phyloP scores from a whole-genome alignment of 2,113 vertebrate species.

The Taxidea taxus region DNA sequence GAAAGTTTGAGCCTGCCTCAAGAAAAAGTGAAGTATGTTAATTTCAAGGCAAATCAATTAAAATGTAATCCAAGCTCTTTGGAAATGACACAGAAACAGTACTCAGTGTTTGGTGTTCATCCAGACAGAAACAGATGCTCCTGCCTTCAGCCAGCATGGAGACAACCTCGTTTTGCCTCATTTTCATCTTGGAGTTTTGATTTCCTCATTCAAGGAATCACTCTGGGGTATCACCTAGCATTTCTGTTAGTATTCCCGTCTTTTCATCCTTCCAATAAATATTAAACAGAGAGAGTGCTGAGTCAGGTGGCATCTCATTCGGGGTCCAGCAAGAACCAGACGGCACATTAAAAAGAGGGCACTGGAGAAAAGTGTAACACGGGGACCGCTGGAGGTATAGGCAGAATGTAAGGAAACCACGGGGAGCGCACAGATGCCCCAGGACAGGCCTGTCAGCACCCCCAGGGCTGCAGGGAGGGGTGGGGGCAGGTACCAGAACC shows the following conservation, averaged over 20 bases:
- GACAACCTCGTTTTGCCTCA: neutral
- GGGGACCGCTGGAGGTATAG: neutral
- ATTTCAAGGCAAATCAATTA: slow-evolving; percentile 68
- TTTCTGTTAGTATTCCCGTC: neutral
- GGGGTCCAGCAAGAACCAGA: neutral
- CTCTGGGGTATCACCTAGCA: neutral
- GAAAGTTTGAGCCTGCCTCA: neutral
- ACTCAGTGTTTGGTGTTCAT: neutral
- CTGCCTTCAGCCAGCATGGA: neutral
- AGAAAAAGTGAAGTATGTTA: slow-evolving; percentile 10
- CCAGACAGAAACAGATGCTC: neutral
- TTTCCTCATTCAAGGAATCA: neutral
- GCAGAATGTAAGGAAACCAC: neutral
- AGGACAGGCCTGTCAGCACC: no score
- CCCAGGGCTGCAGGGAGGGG: neutral
- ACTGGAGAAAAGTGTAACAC: neutral
- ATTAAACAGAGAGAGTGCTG: neutral
- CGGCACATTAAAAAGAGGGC: neutral
- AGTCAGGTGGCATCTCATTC: neutral
- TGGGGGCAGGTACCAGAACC: neutral
- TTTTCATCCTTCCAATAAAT: slow-evolving; percentile 15
- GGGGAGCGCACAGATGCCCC: neutral
- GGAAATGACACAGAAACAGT: slow-evolving; percentile 42
- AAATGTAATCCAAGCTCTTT: slow-evolving; percentile 62
- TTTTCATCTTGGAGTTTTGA: neutral